A percentile compares a stretch with the other conserved stretches of the same genome.
Conservation (phyloP, 2,113 vertebrate species). For the Crotalus horridus region DNA sequence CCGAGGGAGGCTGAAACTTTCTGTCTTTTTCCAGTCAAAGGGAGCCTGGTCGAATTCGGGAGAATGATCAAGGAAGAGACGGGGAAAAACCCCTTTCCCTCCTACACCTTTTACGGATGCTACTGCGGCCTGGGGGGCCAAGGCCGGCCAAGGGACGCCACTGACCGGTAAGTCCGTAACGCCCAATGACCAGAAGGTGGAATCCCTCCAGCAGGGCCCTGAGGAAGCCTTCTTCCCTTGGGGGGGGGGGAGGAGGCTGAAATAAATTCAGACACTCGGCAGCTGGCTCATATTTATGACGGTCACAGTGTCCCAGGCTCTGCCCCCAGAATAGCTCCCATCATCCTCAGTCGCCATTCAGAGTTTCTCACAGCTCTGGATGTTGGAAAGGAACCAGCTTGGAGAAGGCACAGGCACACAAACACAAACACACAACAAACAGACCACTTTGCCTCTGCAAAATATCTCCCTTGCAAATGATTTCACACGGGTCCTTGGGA, state of each 20-base stretch:
- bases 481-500: too few relatives aligned
- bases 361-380: background rate
- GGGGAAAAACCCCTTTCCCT: background rate
- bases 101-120: background rate
- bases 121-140: background rate
- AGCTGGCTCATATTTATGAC: background rate
- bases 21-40: background rate
- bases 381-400: background rate
- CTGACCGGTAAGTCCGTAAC: background rate
- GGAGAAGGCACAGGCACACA: too few relatives aligned
- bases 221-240: too few relatives aligned
- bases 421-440: too few relatives aligned
- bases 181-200: too few relatives aligned
- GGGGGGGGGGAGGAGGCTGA: too few relatives aligned
- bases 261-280: background rate
- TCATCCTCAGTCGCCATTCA: background rate
- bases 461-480: too few relatives aligned
- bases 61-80: background rate
- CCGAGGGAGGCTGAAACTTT: background rate
- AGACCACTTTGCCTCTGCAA: too few relatives aligned
- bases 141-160: background rate
- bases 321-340: background rate
- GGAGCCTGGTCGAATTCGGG: background rate
- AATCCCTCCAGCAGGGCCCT: too few relatives aligned
- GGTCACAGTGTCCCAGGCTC: rapidly evolving